A percentile compares a stretch with the other conserved stretches of the same genome.
Evolutionary conservation across 1,140 invertebrate genomes (phyloP).

Genomic region (Melitaea cinxia): DNA sequence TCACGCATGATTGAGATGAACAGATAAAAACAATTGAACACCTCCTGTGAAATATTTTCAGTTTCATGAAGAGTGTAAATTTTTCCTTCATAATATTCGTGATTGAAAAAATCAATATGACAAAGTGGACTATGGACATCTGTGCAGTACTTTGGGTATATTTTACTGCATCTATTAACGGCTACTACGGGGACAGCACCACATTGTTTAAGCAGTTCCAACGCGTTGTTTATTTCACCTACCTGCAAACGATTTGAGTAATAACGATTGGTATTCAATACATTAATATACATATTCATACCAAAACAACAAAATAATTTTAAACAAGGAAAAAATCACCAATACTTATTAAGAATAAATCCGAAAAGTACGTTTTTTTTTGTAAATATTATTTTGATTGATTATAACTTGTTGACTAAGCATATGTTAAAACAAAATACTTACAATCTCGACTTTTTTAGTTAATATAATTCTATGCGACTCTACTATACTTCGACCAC

Average conservation of each 20-base stretch:
- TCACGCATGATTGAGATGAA: too few relatives aligned
- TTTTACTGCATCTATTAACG: constrained; percentile 50
- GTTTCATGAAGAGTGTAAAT: constrained; percentile 47
- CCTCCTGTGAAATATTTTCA: constrained; percentile 11
- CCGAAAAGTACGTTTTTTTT: too few relatives aligned
- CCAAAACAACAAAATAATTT: too few relatives aligned
- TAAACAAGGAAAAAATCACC: too few relatives aligned
- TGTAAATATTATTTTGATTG: too few relatives aligned
- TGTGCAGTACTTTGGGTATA: constrained; percentile 65
- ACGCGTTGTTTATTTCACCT: constrained; percentile 56
- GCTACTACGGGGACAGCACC: constrained; percentile 50
- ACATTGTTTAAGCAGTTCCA: constrained; percentile 61
- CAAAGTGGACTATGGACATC: constrained; percentile 55
- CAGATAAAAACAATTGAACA: constrained; percentile 25
- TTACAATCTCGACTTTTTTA: constrained; percentile 42
- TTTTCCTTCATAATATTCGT: constrained; percentile 51
- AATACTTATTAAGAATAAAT: too few relatives aligned
- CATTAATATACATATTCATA: too few relatives aligned
- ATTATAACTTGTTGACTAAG: too few relatives aligned
- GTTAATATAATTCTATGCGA: constrained; percentile 45
- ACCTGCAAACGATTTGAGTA: constrained; percentile 32
- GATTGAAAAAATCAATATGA: constrained; percentile 50
- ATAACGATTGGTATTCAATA: not conserved
- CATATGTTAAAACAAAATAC: too few relatives aligned
- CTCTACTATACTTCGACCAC: constrained; percentile 44